Base-by-base conservation (phyloP, 2,797 vertebrate genomes). In the Lophotriccus pileatus region DNA sequence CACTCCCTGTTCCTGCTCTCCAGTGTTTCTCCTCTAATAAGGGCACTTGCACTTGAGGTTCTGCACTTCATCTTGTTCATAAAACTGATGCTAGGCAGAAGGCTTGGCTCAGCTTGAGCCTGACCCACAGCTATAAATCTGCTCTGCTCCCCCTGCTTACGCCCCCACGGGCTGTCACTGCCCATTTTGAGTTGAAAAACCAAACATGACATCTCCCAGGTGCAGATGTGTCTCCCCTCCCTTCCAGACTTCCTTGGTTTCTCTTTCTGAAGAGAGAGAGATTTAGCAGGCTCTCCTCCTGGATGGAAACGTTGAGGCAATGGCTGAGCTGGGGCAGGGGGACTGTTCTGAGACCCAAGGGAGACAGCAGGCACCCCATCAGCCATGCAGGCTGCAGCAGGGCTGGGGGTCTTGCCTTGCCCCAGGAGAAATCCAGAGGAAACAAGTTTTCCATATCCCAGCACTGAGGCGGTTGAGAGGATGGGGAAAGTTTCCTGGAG, bases 211-310 rank as follows among this genome's bases (percentile, higher is more conserved):
- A 96, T 94, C 87, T 95, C 95, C 96, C 95, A 97, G 95, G 95
- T 94, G 95, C 95, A 89, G 93, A 90, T 39, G 28, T 46, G 73
- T 30, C 85, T 94, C 84, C 73, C 74, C 86, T 95, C 58, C 79
- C 80, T 95, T 79, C 95, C 86, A 97, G 81, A 97, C 97, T 97
- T 95, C 90, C 91, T 96, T 91, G 95, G 93, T 88, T 92, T 27
- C 87, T 79, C 53, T 68, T 66, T 93, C 74, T 78, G 49, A 44
- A 53, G 67, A 81, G 46, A 46, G 43, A 62, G 90, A 84, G 74
- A 16, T 53, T 81, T 82, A 92, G 46, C 94, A 92, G 93, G 68
- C 74, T 82, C 41, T 92, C 69, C 50, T 82, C 66, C 76, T 46
- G 91, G 41, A 32, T 63, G 83, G 90, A 41, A 90, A 55, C 0